These are phyloP conservation scores for Drosophila glabriapex DNA, from an alignment of 2,888 invertebrate genomes.

Conservation along the genomic window DNA sequence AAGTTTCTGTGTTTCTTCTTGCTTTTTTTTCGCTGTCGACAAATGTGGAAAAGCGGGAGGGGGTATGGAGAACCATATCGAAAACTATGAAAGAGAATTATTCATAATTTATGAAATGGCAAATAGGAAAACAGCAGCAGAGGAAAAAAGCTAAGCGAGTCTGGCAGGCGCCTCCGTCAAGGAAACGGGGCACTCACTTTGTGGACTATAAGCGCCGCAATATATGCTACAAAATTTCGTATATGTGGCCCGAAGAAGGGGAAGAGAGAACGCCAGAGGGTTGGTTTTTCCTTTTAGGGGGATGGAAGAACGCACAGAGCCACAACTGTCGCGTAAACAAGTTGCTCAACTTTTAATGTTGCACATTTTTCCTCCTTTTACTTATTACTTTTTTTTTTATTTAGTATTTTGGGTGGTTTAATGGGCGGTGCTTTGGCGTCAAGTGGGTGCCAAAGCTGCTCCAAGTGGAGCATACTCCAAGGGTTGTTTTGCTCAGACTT, in stretches of 20 bases:
- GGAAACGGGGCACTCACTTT: slow-evolving; percentile 23
- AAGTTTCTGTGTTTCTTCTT: slow-evolving; percentile 23
- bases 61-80: slow-evolving; percentile 32
- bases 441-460: slow-evolving; percentile 42
- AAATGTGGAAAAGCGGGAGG: slow-evolving; percentile 4
- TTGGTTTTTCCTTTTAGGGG: slow-evolving; percentile 15
- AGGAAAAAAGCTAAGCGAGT: slow-evolving; percentile 37
- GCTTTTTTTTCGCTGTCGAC: slow-evolving; percentile 37
- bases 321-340: slow-evolving; percentile 66
- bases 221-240: slow-evolving; percentile 44
- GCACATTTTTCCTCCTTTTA: slow-evolving; percentile 55
- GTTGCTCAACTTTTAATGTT: slow-evolving; percentile 70
- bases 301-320: slow-evolving; percentile 37
- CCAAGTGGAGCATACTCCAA: slow-evolving; percentile 32
- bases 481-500: slow-evolving; percentile 57
- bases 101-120: slow-evolving; percentile 64
- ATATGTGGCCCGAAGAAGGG: slow-evolving; percentile 3
- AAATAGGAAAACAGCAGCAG: slow-evolving; percentile 14
- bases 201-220: slow-evolving; percentile 37
- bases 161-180: slow-evolving; percentile 45
- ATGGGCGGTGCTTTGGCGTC: slow-evolving; percentile 9
- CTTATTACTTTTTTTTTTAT: background rate
- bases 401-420: slow-evolving; percentile 16
- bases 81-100: slow-evolving; percentile 55
- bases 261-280: background rate